Evolutionary conservation across 1,140 invertebrate genomes (phyloP).

Genomic region (Schlechtendalia chinensis): DNA sequence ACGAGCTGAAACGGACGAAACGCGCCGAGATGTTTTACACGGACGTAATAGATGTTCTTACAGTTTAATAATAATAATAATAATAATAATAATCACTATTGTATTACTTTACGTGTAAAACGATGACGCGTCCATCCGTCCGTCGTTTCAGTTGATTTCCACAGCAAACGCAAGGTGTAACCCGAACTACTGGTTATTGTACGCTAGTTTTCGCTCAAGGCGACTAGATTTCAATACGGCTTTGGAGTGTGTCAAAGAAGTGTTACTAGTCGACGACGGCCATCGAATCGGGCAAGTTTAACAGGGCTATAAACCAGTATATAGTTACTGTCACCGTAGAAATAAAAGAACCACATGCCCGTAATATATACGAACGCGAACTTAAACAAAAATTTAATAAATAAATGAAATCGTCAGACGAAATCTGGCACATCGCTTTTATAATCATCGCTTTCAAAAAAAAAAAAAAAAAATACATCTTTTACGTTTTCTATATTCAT

Average conservation of each 20-base stretch:
- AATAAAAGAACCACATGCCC: background rate
- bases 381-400: conserved; percentile 2
- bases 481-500: conserved; percentile 7
- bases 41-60: background rate
- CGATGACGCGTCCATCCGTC: conserved; percentile 13
- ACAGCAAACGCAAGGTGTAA: conserved; percentile 29
- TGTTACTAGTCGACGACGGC: conserved; percentile 41
- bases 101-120: too few species aligned
- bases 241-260: conserved; percentile 46
- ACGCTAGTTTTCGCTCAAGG: conserved; percentile 42
- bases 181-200: conserved; percentile 47
- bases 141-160: conserved; percentile 35
- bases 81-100: conserved; percentile 2
- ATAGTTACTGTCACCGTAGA: conserved; percentile 36
- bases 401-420: conserved; percentile 21
- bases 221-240: conserved; percentile 47
- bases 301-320: conserved; percentile 32
- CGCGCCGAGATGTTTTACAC: conserved; percentile 19
- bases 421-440: conserved; percentile 37
- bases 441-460: conserved; percentile 36
- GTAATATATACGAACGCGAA: background rate
- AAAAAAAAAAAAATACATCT: background rate
- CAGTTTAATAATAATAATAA: background rate
- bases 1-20: conserved; percentile 6
- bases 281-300: conserved; percentile 39